Conservation (phyloP, 2,888 invertebrate species). For the Acanthopleura granulata region DNA sequence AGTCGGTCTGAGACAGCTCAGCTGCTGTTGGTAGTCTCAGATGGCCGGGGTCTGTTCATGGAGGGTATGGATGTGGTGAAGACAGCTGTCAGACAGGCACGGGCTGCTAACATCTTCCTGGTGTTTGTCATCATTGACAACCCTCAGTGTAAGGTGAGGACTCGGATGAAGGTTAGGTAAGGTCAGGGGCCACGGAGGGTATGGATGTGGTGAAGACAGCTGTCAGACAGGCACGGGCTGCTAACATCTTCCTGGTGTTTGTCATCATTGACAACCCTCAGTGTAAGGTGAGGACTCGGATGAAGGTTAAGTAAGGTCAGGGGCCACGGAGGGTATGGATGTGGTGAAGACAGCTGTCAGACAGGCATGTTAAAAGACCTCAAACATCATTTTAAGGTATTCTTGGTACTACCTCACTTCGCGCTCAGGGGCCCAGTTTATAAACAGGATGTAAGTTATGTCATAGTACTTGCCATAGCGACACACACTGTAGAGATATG, state of each 20-base stretch:
- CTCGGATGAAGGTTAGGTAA: too few species aligned
- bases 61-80: conserved; percentile 82
- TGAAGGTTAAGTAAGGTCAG: conserved; percentile 76
- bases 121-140: conserved; percentile 97
- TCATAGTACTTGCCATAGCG: too few species aligned
- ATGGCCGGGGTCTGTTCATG: conserved; percentile 93
- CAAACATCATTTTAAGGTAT: too few species aligned
- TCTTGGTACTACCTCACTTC: too few species aligned
- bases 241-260: conserved; percentile 93
- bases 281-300: conserved; percentile 78
- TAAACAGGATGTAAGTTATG: too few species aligned
- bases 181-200: conserved; percentile 90
- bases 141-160: conserved; percentile 84
- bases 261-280: conserved; percentile 95
- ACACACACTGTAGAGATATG: too few species aligned
- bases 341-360: conserved; percentile 84
- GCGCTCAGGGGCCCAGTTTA: too few species aligned
- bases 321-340: conserved; percentile 86
- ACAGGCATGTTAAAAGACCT: too few species aligned
- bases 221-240: conserved; percentile 83
- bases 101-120: conserved; percentile 87
- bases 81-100: conserved; percentile 84
- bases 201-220: conserved; percentile 82
- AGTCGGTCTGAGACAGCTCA: conserved; percentile 73
- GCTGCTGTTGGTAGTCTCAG: conserved; percentile 91